Conservation (phyloP, 2,888 invertebrate genomes). For the Mactromeris polynyma region DNA sequence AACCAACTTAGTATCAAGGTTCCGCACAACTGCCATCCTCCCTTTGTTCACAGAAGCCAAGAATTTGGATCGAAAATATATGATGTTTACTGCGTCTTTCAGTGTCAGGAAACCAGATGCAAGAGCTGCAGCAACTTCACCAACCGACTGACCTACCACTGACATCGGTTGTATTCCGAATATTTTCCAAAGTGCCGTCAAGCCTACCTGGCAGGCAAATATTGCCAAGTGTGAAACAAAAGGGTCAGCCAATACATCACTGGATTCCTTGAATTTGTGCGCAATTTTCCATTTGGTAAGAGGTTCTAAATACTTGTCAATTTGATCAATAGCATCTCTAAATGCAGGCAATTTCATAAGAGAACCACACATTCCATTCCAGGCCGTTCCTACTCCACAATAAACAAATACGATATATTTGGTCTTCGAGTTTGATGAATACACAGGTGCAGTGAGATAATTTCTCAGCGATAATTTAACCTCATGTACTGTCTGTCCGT, state of each 20-base stretch:
- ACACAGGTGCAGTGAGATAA: background rate
- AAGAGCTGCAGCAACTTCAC: constrained; percentile 78
- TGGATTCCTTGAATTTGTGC: constrained; percentile 38
- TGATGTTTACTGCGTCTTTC: constrained; percentile 72
- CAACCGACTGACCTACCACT: constrained; percentile 78
- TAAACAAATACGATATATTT: constrained; percentile 71
- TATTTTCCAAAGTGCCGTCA: constrained; percentile 68
- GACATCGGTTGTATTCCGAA: constrained; percentile 69
- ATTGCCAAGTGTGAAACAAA: constrained; percentile 75
- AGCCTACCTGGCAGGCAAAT: constrained; percentile 75
- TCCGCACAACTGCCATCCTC: constrained; percentile 72
- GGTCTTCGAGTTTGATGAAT: background rate
- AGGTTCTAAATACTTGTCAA: constrained; percentile 50
- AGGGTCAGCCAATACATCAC: constrained; percentile 62
- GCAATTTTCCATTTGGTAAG: constrained; percentile 52
- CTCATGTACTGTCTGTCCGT: background rate
- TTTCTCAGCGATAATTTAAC: background rate
- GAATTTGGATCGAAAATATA: constrained; percentile 70
- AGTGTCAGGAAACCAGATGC: constrained; percentile 68
- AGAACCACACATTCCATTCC: constrained; percentile 73
- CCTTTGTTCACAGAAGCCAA: constrained; percentile 67
- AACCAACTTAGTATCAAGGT: constrained; percentile 58
- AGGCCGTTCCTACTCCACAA: constrained; percentile 74
- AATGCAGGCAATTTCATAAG: constrained; percentile 61
- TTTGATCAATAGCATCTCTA: constrained; percentile 51